A percentile compares a stretch with the other conserved stretches of the same genome.
These are phyloP conservation scores for Anagyrus pseudococci DNA, from an alignment of 2,888 invertebrate genomes.

Conservation along the genomic window DNA sequence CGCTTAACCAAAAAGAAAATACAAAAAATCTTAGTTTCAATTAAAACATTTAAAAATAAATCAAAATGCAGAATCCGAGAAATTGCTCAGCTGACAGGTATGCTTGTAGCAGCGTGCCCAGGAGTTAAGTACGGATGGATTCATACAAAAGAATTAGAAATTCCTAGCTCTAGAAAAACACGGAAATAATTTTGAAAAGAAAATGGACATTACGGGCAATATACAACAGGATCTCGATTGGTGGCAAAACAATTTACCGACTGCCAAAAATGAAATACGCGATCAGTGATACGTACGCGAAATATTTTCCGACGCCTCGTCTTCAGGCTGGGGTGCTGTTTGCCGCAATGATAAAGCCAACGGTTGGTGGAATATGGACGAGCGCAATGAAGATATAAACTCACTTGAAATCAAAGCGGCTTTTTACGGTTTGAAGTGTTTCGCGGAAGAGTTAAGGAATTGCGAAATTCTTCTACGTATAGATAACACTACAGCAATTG, in stretches of 20 bases:
- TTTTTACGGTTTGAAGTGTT: conserved; percentile 24
- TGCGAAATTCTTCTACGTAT: conserved; percentile 27
- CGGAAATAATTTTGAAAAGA: background rate
- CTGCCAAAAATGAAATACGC: no score
- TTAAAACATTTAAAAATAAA: background rate
- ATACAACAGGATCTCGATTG: background rate
- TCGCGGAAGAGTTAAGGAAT: conserved; percentile 9
- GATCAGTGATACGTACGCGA: background rate
- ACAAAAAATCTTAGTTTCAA: background rate
- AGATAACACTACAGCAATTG: conserved; percentile 32
- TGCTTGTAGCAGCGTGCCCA: background rate
- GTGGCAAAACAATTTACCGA: background rate
- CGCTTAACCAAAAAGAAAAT: background rate
- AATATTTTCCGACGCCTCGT: background rate
- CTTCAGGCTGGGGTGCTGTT: background rate
- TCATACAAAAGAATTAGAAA: background rate
- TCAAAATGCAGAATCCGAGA: background rate
- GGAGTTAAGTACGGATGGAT: background rate
- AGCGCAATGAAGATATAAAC: conserved; percentile 14
- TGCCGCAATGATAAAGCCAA: conserved; percentile 4
- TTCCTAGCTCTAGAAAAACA: background rate
- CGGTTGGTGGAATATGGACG: conserved; percentile 10
- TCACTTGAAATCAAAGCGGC: conserved; percentile 13
- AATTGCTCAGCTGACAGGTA: background rate
- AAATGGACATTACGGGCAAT: background rate